Conservation (phyloP, 1,140 invertebrate species). For the Apis dorsata region DNA sequence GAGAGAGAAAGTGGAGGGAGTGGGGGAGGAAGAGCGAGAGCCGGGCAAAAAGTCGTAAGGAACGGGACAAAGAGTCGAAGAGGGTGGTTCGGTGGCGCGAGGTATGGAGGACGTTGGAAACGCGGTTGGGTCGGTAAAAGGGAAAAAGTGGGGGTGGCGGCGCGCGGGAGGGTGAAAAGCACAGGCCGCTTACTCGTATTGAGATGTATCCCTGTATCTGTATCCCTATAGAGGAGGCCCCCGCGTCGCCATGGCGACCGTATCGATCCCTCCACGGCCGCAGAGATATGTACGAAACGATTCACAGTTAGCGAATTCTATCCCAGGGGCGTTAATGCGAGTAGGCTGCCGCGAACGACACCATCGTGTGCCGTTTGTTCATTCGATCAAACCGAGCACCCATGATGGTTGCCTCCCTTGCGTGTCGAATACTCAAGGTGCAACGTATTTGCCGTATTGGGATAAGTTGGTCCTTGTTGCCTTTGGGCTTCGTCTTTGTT, state of each 20-base stretch:
- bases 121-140: constrained; percentile 12
- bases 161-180: constrained; percentile 28
- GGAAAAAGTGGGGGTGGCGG: constrained; percentile 20
- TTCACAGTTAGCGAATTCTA: constrained; percentile 70
- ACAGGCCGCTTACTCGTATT: constrained; percentile 60
- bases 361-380: not conserved
- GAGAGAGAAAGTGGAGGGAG: constrained; percentile 32
- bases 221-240: constrained; percentile 60
- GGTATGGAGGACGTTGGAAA: not conserved
- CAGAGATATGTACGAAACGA: constrained; percentile 71
- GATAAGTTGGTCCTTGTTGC: not conserved
- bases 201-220: constrained; percentile 71
- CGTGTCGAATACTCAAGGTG: not conserved
- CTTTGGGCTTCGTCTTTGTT: not conserved
- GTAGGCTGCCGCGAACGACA: constrained; percentile 51
- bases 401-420: not conserved
- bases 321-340: constrained; percentile 67
- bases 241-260: constrained; percentile 66
- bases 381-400: not conserved
- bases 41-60: constrained; percentile 27
- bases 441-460: not conserved
- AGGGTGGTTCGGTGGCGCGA: not conserved
- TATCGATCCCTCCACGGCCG: constrained; percentile 67
- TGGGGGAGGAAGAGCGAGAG: not conserved
- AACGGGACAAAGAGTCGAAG: constrained; percentile 49